phyloP scores from a whole-genome alignment of 2,797 vertebrate species.

The Fringilla coelebs region DNA sequence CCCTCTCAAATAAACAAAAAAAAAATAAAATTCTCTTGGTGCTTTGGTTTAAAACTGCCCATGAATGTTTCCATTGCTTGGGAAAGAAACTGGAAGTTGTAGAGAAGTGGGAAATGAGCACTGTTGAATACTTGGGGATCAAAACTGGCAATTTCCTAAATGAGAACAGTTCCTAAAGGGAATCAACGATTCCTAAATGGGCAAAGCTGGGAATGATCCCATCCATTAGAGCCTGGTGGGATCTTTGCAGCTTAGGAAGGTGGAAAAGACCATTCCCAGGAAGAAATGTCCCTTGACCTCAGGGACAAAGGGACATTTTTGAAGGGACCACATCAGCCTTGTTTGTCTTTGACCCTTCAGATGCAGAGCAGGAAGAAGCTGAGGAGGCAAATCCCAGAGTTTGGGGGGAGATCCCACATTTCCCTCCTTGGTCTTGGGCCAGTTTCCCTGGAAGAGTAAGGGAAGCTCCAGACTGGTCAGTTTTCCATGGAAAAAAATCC shows the following conservation, averaged over 20 bases:
- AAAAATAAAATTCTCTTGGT: not conserved
- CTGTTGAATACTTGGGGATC: not conserved
- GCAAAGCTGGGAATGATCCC: not conserved
- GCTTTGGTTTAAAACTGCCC: not conserved
- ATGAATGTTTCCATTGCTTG: not conserved
- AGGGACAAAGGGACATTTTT: not conserved
- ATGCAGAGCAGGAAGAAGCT: not conserved
- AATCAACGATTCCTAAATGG: not conserved
- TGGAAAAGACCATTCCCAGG: not conserved
- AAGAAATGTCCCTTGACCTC: not conserved
- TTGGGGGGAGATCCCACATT: not conserved
- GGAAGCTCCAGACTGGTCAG: not conserved
- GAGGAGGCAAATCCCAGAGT: not conserved
- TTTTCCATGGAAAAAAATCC: not conserved
- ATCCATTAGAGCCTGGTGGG: not conserved
- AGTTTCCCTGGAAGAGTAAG: not conserved
- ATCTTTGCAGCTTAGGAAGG: not conserved
- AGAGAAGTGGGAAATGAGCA: accelerated
- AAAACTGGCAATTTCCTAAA: not conserved
- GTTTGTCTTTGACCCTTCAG: not conserved
- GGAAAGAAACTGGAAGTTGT: not conserved
- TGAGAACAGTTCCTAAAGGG: not conserved
- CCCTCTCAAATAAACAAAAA: no score
- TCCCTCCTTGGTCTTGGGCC: not conserved
- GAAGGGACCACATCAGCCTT: not conserved